Conservation (phyloP, 2,797 vertebrate species). For the Epinephelus awoara region DNA sequence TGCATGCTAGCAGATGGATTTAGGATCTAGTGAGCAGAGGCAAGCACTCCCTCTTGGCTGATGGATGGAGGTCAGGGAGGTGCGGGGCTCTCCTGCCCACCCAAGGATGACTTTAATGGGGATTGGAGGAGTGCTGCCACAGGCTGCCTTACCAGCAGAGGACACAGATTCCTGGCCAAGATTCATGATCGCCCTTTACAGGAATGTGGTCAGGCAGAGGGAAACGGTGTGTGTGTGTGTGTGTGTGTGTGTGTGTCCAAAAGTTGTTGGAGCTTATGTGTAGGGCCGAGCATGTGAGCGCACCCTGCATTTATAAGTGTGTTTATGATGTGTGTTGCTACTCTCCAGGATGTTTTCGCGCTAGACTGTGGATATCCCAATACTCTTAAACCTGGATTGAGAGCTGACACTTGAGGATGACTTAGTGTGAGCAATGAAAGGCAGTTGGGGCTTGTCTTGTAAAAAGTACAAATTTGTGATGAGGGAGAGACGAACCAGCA, state of each 20-base stretch:
- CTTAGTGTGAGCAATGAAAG: constrained; percentile 70
- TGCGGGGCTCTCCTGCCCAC: constrained; percentile 80
- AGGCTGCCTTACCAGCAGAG: constrained; percentile 72
- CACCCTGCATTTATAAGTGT: constrained; percentile 20
- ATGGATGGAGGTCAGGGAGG: constrained; percentile 85
- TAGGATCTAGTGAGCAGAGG: constrained; percentile 67
- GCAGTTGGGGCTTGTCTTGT: constrained; percentile 68
- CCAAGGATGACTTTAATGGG: constrained; percentile 83
- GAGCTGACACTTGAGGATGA: constrained; percentile 76
- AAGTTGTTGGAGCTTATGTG: constrained; percentile 24
- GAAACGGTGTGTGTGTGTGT: constrained; percentile 37
- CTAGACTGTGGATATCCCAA: constrained; percentile 25
- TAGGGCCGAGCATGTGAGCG: background rate
- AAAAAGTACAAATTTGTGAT: constrained; percentile 77
- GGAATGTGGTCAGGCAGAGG: constrained; percentile 83
- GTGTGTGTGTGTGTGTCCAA: constrained; percentile 18
- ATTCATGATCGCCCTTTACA: constrained; percentile 83
- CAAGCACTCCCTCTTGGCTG: constrained; percentile 77
- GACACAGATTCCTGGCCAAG: constrained; percentile 80
- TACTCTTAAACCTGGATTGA: constrained; percentile 69
- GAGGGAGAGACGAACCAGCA: constrained; percentile 81
- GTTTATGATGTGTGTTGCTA: constrained; percentile 23
- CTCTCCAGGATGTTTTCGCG: constrained; percentile 39
- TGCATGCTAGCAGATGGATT: constrained; percentile 72
- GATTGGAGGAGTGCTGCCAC: constrained; percentile 81